phyloP scores from a whole-genome alignment of 2,888 invertebrate genomes.

The Psylliodes chrysocephalus region DNA sequence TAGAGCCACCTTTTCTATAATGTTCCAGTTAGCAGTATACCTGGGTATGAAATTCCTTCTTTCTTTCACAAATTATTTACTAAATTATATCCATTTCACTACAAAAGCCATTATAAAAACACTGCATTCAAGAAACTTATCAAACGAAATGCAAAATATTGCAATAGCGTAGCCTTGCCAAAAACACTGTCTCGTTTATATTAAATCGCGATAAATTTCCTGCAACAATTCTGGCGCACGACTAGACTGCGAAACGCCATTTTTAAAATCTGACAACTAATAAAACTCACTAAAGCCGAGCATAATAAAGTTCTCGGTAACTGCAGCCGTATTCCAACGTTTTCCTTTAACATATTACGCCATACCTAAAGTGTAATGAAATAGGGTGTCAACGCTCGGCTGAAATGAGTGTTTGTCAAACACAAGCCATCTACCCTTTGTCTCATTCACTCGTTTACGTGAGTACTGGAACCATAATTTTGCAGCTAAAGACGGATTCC shows the following conservation, averaged over 20 bases:
- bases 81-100: no score
- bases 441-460: constrained; percentile 14
- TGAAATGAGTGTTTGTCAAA: constrained; percentile 27
- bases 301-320: constrained; percentile 1
- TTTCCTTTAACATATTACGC: constrained; percentile 5
- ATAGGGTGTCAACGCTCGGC: constrained; percentile 3
- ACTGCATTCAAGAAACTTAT: no score
- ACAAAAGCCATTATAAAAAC: no score
- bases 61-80: no score
- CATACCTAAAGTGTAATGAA: constrained; percentile 6
- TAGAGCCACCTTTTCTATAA: no score
- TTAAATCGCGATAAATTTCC: no score
- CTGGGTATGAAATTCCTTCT: no score
- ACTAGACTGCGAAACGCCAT: background rate
- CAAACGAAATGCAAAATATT: no score
- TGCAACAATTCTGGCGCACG: background rate
- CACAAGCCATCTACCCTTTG: constrained; percentile 23
- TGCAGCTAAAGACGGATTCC: constrained; percentile 1
- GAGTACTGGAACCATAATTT: constrained; percentile 19
- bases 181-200: no score
- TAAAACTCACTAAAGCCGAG: background rate
- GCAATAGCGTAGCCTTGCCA: no score
- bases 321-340: background rate
- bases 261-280: background rate
- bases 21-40: no score